These are phyloP conservation scores for Aquatica leii DNA, from an alignment of 2,888 invertebrate species.

Conservation along the genomic window DNA sequence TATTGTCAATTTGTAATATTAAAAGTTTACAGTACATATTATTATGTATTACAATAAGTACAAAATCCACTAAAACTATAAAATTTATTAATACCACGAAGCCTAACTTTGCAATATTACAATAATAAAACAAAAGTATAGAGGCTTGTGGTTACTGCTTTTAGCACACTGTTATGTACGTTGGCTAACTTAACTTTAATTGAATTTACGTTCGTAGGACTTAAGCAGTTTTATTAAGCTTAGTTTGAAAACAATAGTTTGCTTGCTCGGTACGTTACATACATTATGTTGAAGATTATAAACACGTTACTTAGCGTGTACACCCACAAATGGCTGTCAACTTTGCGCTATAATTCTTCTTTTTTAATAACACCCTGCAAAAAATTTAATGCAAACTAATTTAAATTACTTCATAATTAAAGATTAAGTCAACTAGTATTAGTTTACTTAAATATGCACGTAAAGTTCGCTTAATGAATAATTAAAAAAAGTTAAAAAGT, in stretches of 20 bases:
- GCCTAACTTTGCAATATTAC: constrained; percentile 23
- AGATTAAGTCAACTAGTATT: too few species aligned
- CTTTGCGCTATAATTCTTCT: background rate
- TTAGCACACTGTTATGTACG: constrained; percentile 22
- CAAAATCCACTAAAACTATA: constrained; percentile 24
- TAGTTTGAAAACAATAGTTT: constrained; percentile 9
- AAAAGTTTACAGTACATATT: too few species aligned
- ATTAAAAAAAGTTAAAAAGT: too few species aligned
- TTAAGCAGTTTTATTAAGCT: constrained; percentile 8
- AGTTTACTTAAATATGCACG: too few species aligned
- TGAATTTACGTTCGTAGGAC: constrained; percentile 21
- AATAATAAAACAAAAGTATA: constrained; percentile 25
- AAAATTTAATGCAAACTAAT: too few species aligned
- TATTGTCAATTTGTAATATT: too few species aligned
- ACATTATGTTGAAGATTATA: background rate
- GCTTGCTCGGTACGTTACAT: background rate
- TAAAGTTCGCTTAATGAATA: too few species aligned
- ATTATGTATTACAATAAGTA: constrained; percentile 17
- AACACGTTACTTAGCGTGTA: background rate
- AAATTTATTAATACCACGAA: constrained; percentile 32
- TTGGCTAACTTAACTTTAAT: constrained; percentile 27
- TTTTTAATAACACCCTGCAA: too few species aligned
- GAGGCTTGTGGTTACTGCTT: constrained; percentile 26
- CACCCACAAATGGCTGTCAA: too few species aligned
- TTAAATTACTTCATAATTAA: too few species aligned